phyloP scores from a whole-genome alignment of 1,140 invertebrate species.

The Choristoneura fumiferana region DNA sequence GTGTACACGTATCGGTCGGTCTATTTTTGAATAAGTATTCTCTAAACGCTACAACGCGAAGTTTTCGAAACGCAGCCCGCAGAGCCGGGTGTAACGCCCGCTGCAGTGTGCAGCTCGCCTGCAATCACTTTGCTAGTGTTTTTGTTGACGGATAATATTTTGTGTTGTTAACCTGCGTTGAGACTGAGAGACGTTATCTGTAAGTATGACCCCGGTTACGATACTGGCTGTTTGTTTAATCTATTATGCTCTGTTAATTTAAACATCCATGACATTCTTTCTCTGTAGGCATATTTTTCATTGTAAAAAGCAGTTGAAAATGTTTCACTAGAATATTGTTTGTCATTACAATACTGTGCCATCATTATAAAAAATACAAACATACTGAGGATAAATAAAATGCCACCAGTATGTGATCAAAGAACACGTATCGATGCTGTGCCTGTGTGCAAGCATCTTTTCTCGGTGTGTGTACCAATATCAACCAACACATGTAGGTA shows the following conservation, averaged over 20 bases:
- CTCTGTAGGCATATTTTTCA: constrained; percentile 52
- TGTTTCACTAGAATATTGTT: not conserved
- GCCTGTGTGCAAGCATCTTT: not conserved
- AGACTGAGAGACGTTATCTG: constrained; percentile 67
- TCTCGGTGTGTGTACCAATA: not conserved
- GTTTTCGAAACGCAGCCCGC: constrained; percentile 73
- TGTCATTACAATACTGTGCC: not conserved
- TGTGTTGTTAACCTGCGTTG: constrained; percentile 64
- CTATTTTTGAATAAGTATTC: constrained; percentile 78
- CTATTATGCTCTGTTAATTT: constrained; percentile 22
- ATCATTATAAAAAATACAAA: constrained; percentile 14
- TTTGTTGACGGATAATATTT: constrained; percentile 73
- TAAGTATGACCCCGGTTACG: constrained; percentile 72
- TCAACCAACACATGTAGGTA: constrained; percentile 14
- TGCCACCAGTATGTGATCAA: constrained; percentile 6
- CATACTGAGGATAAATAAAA: constrained; percentile 10
- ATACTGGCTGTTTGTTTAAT: constrained; percentile 47
- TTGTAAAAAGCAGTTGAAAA: not conserved
- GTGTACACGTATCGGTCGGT: constrained; percentile 55
- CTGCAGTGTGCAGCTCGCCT: constrained; percentile 57
- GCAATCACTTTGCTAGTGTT: constrained; percentile 73
- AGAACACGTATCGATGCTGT: constrained; percentile 3
- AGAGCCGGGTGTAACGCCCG: constrained; percentile 69
- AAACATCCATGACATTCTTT: constrained; percentile 27
- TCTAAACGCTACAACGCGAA: constrained; percentile 68